Conservation (phyloP, 2,888 invertebrate genomes). For the Mythimna loreyi region DNA sequence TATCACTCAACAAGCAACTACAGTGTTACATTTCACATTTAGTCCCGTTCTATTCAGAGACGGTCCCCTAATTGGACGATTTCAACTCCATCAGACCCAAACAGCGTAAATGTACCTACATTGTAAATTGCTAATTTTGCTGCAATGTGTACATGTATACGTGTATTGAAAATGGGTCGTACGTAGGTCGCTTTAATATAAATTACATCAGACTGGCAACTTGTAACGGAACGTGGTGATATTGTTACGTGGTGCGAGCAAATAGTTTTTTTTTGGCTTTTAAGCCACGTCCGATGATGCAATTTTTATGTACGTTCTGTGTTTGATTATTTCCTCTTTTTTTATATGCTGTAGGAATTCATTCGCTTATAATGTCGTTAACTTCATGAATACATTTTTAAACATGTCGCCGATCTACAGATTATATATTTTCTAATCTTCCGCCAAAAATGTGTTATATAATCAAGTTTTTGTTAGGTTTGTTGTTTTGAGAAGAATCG, state of each 20-base stretch:
- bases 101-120: constrained; percentile 38
- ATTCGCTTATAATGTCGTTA: too few relatives aligned
- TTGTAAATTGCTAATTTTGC: constrained; percentile 42
- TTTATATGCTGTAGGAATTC: too few relatives aligned
- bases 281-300: neutral
- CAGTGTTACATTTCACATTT: constrained; percentile 28
- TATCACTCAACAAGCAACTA: constrained; percentile 16
- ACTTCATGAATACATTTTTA: too few relatives aligned
- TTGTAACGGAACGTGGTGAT: neutral
- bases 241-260: neutral
- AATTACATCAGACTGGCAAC: neutral
- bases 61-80: constrained; percentile 36
- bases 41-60: constrained; percentile 29
- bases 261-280: neutral
- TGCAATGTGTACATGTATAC: constrained; percentile 11
- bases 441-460: too few relatives aligned
- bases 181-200: constrained; percentile 4
- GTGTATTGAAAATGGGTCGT: constrained; percentile 24
- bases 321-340: too few relatives aligned
- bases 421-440: too few relatives aligned
- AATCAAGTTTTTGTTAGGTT: too few relatives aligned
- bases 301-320: neutral
- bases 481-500: too few relatives aligned
- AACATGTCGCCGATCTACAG: too few relatives aligned
- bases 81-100: constrained; percentile 39